Conservation (phyloP, 1,140 invertebrate genomes). For the Melitaea cinxia region DNA sequence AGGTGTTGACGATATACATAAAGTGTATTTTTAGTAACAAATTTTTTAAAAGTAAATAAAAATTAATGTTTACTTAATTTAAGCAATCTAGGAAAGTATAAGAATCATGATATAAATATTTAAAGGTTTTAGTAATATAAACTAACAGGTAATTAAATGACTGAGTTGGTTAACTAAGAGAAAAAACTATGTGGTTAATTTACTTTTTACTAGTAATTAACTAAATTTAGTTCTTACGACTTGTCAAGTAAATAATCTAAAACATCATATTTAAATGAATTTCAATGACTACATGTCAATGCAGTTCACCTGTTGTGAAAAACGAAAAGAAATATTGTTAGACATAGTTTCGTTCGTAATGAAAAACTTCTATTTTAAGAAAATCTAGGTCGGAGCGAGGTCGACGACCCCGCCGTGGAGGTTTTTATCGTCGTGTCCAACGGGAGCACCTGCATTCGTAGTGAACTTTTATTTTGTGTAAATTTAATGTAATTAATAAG, state of each 20-base stretch:
- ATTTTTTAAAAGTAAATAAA: too few relatives aligned
- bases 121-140: too few relatives aligned
- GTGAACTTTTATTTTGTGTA: not conserved
- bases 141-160: too few relatives aligned
- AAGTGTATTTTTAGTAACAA: not conserved
- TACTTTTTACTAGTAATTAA: too few relatives aligned
- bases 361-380: conserved; percentile 49
- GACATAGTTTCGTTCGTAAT: conserved; percentile 28
- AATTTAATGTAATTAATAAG: not conserved
- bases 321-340: not conserved
- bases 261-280: not conserved
- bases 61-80: too few relatives aligned
- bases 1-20: conserved; percentile 6
- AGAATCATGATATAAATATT: too few relatives aligned
- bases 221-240: not conserved
- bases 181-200: too few relatives aligned
- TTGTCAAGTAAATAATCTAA: not conserved
- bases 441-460: conserved; percentile 31
- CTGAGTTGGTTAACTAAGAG: too few relatives aligned
- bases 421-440: conserved; percentile 48
- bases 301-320: not conserved
- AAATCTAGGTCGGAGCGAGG: conserved; percentile 56
- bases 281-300: not conserved
- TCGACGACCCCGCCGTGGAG: conserved; percentile 49
- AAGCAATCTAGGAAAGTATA: too few relatives aligned